Percentiles rank a stretch among this genome's conserved stretches.
Conservation (phyloP, 2,888 invertebrate genomes). For the Troilus luridus region DNA sequence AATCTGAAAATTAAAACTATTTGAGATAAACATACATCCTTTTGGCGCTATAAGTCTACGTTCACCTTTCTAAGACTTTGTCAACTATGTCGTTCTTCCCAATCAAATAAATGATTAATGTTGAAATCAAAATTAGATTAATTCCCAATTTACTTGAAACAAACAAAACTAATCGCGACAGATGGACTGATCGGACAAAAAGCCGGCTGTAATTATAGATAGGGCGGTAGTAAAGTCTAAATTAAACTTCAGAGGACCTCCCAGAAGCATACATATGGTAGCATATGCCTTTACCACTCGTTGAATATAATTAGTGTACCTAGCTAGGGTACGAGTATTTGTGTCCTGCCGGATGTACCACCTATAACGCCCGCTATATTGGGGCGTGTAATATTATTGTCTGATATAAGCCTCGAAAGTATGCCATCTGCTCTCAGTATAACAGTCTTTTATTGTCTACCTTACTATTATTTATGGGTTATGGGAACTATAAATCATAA, state of each 20-base stretch:
- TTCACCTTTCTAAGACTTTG: no score
- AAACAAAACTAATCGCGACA: background rate
- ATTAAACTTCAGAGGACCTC: constrained; percentile 20
- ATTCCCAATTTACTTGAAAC: background rate
- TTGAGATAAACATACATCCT: no score
- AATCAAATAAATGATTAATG: background rate
- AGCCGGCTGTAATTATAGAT: background rate
- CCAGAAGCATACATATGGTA: constrained; percentile 29
- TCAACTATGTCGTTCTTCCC: no score
- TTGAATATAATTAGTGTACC: constrained; percentile 41
- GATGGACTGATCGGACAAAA: background rate
- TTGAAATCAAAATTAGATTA: background rate
- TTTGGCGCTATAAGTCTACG: no score
- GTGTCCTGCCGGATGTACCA: constrained; percentile 11
- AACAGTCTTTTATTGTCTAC: background rate
- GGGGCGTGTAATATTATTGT: background rate
- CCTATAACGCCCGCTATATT: background rate
- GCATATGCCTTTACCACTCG: constrained; percentile 40
- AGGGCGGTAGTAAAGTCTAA: constrained; percentile 39
- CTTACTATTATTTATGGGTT: background rate
- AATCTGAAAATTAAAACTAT: no score
- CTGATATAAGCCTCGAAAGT: background rate
- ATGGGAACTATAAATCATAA: background rate
- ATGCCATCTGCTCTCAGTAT: background rate
- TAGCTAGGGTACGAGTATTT: background rate